phyloP scores from a whole-genome alignment of 2,797 vertebrate species.

The Distichodus sexfasciatus region DNA sequence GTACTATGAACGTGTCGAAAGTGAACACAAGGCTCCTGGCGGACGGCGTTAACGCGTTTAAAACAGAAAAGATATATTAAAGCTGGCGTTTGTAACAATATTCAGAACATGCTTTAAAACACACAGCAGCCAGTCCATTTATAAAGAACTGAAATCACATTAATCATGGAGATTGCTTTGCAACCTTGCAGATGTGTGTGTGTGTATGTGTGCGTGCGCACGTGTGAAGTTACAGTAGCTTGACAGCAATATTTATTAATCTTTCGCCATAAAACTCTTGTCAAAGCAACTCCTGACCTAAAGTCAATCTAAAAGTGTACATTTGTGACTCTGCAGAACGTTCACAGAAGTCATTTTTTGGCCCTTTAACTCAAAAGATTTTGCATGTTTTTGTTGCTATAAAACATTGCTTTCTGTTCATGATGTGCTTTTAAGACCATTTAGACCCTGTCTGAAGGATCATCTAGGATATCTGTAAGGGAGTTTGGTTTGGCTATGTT shows the following conservation, averaged over 20 bases:
- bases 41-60: slow-evolving; percentile 16
- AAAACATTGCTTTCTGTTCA: background rate
- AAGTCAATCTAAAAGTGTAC: slow-evolving; percentile 2
- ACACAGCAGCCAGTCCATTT: slow-evolving; percentile 10
- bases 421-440: slow-evolving; percentile 28
- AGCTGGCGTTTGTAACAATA: slow-evolving; percentile 44
- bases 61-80: slow-evolving; percentile 31
- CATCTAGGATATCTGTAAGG: background rate
- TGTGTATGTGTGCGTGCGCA: slow-evolving; percentile 9
- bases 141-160: background rate
- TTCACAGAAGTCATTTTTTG: background rate
- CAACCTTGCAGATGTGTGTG: background rate
- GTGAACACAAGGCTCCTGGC: background rate
- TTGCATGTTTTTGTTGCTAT: background rate
- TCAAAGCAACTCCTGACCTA: background rate
- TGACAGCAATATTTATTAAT: slow-evolving; percentile 11
- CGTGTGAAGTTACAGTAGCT: slow-evolving; percentile 1
- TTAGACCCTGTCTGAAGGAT: slow-evolving; percentile 20
- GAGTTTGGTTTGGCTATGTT: slow-evolving; percentile 3
- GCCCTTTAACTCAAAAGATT: background rate
- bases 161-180: slow-evolving; percentile 23
- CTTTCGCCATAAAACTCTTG: background rate
- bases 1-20: slow-evolving; percentile 5
- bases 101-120: slow-evolving; percentile 42
- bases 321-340: background rate